phyloP scores from a whole-genome alignment of 2,888 invertebrate genomes.

The Craniophora ligustri region DNA sequence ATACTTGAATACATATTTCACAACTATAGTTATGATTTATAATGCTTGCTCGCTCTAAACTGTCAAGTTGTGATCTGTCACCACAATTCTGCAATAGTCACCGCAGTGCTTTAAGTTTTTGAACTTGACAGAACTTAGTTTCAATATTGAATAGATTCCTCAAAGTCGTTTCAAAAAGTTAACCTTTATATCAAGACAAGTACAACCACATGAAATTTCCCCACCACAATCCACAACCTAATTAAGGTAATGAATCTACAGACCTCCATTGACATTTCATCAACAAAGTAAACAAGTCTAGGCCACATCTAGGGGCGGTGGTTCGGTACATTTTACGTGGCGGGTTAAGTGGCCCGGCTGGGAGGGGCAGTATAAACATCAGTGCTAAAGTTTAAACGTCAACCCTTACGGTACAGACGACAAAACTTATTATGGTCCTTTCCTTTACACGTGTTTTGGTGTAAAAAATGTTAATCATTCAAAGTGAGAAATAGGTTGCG shows the following conservation, averaged over 20 bases:
- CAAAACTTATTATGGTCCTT: constrained; percentile 77
- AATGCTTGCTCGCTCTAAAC: too few relatives aligned
- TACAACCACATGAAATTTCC: constrained; percentile 19
- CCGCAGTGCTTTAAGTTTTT: too few relatives aligned
- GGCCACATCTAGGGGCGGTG: constrained; percentile 63
- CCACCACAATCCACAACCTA: constrained; percentile 29
- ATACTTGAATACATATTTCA: too few relatives aligned
- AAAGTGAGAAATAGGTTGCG: constrained; percentile 2
- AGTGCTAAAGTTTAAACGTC: constrained; percentile 80
- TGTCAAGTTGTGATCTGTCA: too few relatives aligned
- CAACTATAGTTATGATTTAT: too few relatives aligned
- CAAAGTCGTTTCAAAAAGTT: too few relatives aligned
- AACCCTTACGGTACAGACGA: constrained; percentile 74
- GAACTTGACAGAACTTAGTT: too few relatives aligned
- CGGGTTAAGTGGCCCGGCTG: constrained; percentile 73
- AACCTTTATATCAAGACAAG: neutral
- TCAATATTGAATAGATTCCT: too few relatives aligned
- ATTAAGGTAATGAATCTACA: constrained; percentile 47
- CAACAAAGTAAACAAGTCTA: constrained; percentile 34
- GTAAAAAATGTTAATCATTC: constrained; percentile 44
- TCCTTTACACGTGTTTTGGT: constrained; percentile 68
- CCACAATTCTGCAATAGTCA: too few relatives aligned
- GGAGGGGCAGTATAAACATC: constrained; percentile 76
- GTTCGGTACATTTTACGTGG: constrained; percentile 70
- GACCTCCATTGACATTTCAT: constrained; percentile 48